These are phyloP conservation scores for Dryobotodes eremita DNA, from an alignment of 2,888 invertebrate genomes.

Conservation along the genomic window DNA sequence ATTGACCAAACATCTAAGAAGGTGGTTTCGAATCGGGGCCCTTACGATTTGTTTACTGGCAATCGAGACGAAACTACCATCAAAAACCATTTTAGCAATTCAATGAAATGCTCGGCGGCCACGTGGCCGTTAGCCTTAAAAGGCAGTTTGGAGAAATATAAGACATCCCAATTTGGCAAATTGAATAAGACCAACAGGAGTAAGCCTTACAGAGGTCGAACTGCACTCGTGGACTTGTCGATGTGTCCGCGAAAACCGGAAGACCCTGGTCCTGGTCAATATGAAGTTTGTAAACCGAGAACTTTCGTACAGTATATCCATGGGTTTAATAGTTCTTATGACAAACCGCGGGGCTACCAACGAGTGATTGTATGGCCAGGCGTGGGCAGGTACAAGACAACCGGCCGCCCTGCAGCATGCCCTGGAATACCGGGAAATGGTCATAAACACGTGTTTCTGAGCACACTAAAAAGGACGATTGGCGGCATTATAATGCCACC, in stretches of 20 bases:
- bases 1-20: constrained; percentile 83
- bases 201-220: constrained; percentile 83
- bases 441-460: constrained; percentile 82
- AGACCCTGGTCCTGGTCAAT: constrained; percentile 90
- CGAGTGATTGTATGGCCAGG: constrained; percentile 84
- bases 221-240: constrained; percentile 86
- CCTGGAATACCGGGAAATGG: constrained; percentile 77
- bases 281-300: constrained; percentile 75
- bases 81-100: constrained; percentile 88
- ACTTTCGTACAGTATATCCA: constrained; percentile 74
- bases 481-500: constrained; percentile 79
- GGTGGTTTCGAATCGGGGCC: constrained; percentile 82
- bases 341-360: constrained; percentile 81
- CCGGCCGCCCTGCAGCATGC: constrained; percentile 63
- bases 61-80: constrained; percentile 87
- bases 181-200: constrained; percentile 83
- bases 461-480: constrained; percentile 81
- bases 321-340: constrained; percentile 84
- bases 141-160: constrained; percentile 80
- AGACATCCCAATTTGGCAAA: constrained; percentile 79
- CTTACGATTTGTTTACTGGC: constrained; percentile 88
- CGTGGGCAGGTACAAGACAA: constrained; percentile 81
- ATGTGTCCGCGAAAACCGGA: constrained; percentile 86
- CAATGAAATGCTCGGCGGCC: constrained; percentile 73
- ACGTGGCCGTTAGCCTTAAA: constrained; percentile 84